A percentile compares a stretch with the other conserved stretches of the same genome.
Conservation (phyloP, 2,113 vertebrate genomes). For the Callithrix jacchus region DNA sequence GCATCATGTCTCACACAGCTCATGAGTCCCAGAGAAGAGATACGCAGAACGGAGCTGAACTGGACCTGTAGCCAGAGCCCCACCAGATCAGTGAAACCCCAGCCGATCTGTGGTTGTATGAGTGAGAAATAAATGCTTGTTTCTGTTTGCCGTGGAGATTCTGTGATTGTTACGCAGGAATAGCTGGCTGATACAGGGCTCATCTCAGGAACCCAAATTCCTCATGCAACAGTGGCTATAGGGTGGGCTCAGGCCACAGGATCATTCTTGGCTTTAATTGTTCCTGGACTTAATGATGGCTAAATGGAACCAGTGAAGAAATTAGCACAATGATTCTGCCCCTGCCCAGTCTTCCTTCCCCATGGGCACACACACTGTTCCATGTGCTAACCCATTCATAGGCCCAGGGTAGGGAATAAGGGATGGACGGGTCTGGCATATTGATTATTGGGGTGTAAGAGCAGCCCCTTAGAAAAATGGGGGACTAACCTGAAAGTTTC, state of each 20-base stretch:
- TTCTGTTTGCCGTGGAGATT: neutral
- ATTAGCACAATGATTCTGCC: neutral
- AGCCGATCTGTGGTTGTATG: neutral
- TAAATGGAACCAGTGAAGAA: neutral
- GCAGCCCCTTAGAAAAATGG: neutral
- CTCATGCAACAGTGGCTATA: neutral
- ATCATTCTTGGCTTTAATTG: neutral
- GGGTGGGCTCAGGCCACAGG: neutral
- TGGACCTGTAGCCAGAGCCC: neutral
- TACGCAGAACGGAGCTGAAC: rapidly evolving
- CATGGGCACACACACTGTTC: rapidly evolving
- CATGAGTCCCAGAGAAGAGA: neutral
- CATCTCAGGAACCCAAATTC: neutral
- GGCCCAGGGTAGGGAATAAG: neutral
- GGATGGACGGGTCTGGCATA: neutral
- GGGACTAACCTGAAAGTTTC: neutral
- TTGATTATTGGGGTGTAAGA: neutral
- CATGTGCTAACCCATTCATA: neutral
- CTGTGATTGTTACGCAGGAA: neutral
- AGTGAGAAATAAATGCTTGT: neutral
- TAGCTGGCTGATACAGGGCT: neutral
- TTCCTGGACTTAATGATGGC: conserved; percentile 27
- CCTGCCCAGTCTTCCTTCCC: rapidly evolving
- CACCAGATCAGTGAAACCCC: neutral
- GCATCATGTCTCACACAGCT: rapidly evolving